Percentiles rank a stretch among this genome's conserved stretches.
Evolutionary conservation across 2,113 vertebrate genomes (phyloP).

Genomic region (Herpailurus yagouaroundi): DNA sequence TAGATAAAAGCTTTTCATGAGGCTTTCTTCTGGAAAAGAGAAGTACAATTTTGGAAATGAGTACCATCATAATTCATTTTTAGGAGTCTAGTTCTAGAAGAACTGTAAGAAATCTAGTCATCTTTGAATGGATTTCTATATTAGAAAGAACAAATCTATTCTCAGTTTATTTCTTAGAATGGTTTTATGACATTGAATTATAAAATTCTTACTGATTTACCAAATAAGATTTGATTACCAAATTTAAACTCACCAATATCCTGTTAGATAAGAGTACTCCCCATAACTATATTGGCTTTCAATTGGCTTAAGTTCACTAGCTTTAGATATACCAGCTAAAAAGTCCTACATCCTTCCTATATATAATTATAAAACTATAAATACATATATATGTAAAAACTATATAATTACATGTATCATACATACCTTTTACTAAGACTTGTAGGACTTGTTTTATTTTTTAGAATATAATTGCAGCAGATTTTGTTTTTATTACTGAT

Average conservation of each 20-base stretch:
- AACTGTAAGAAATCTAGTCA: background rate
- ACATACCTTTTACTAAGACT: background rate
- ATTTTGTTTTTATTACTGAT: background rate
- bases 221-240: background rate
- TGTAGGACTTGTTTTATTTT: background rate
- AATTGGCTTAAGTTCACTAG: background rate
- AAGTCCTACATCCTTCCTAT: background rate
- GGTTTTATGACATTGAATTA: background rate
- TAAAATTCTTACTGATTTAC: background rate
- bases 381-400: background rate
- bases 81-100: background rate
- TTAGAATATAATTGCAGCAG: background rate
- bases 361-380: background rate
- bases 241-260: background rate
- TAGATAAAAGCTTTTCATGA: background rate
- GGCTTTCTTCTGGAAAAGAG: background rate
- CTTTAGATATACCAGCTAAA: background rate
- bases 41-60: background rate
- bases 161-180: background rate
- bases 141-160: background rate
- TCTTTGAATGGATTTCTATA: background rate
- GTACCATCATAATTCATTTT: background rate
- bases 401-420: background rate
- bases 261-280: background rate
- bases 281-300: background rate